These are phyloP conservation scores for Clepsis dumicolana DNA, from an alignment of 2,888 invertebrate genomes.

Conservation along the genomic window DNA sequence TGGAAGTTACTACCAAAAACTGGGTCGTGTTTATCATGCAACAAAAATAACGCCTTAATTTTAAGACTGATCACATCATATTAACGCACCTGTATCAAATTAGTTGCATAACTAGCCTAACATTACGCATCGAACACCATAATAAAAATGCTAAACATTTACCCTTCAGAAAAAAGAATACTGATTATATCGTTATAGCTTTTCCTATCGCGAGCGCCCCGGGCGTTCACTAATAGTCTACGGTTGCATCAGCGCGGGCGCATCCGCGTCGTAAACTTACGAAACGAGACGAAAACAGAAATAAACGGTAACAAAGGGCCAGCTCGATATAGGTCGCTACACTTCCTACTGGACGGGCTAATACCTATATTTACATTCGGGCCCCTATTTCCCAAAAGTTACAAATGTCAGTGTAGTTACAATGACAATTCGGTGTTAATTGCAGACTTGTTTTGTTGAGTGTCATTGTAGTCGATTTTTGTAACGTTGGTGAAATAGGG, in stretches of 20 bases:
- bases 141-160: slow-evolving; percentile 59
- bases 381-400: no score
- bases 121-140: slow-evolving; percentile 42
- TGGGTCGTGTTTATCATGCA: background rate
- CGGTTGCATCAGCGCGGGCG: slow-evolving; percentile 75
- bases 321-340: slow-evolving; percentile 71
- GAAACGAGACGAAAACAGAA: slow-evolving; percentile 82
- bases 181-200: slow-evolving; percentile 47
- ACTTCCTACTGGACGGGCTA: slow-evolving; percentile 76
- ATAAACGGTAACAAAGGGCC: slow-evolving; percentile 81
- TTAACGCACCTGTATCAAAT: slow-evolving; percentile 24
- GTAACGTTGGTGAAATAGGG: no score
- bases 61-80: background rate
- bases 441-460: no score
- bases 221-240: slow-evolving; percentile 74
- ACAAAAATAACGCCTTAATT: background rate
- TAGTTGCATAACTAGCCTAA: slow-evolving; percentile 16
- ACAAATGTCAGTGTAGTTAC: no score
- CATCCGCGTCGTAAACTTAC: slow-evolving; percentile 69
- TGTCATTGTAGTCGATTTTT: no score
- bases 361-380: slow-evolving; percentile 73
- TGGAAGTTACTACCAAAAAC: background rate
- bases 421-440: no score
- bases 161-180: slow-evolving; percentile 43
- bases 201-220: slow-evolving; percentile 61